Evolutionary conservation across 2,888 invertebrate genomes (phyloP).

Genomic region (Himalopsyche kuldschensis): DNA sequence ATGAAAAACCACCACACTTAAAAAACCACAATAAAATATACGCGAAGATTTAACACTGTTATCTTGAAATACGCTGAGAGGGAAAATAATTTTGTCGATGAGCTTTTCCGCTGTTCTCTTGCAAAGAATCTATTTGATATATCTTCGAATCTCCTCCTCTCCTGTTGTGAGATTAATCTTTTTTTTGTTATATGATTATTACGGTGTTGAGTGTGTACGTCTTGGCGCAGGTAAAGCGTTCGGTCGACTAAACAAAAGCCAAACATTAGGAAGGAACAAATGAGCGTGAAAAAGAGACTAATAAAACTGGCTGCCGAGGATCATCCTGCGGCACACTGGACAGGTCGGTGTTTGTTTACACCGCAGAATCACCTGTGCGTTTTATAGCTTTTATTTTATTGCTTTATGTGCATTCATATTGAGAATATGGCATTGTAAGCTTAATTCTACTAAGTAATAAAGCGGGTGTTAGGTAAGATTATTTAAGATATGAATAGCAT

Average conservation of each 20-base stretch:
- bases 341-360: not conserved
- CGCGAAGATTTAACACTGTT: not conserved
- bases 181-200: not conserved
- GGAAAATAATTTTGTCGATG: not conserved
- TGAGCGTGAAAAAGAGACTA: constrained; percentile 61
- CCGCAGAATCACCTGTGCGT: not conserved
- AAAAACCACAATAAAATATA: not conserved
- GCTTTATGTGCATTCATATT: not conserved
- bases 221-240: constrained; percentile 60
- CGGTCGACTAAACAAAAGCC: constrained; percentile 63
- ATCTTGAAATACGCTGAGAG: not conserved
- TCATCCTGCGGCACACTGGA: constrained; percentile 6
- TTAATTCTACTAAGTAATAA: no score
- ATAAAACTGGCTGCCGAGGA: constrained; percentile 30
- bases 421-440: no score
- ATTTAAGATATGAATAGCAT: no score
- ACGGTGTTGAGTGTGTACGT: constrained; percentile 44
- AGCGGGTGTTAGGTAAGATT: no score
- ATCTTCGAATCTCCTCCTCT: not conserved
- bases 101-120: not conserved
- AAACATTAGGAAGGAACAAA: constrained; percentile 63
- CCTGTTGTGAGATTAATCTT: not conserved
- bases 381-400: not conserved
- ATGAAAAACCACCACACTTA: not conserved
- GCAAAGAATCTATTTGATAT: not conserved